Conservation (phyloP, 2,797 vertebrate genomes). For the Cryptoblepharus egeriae region DNA sequence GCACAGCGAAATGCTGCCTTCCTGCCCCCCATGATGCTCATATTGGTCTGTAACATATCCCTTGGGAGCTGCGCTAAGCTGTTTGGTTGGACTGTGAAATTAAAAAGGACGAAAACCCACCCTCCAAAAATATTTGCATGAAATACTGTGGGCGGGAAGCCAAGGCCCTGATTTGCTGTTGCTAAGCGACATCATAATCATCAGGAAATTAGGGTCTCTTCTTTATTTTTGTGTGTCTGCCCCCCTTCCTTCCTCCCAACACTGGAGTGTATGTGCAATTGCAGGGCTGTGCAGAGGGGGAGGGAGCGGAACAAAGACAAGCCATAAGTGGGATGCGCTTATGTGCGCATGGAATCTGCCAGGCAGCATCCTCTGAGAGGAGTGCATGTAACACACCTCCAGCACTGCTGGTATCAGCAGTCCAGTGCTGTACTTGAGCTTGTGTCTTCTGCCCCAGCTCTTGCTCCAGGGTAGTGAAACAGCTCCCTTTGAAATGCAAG, state of each 20-base stretch:
- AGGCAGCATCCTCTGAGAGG: constrained; percentile 47
- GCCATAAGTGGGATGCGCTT: constrained; percentile 66
- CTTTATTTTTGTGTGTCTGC: constrained; percentile 28
- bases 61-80: constrained; percentile 65
- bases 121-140: constrained; percentile 76
- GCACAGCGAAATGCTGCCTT: neutral
- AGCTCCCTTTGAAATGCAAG: constrained; percentile 53
- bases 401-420: neutral
- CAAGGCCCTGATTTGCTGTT: constrained; percentile 68
- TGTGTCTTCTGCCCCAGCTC: neutral
- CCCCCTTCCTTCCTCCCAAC: constrained; percentile 1
- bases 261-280: constrained; percentile 63
- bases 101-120: constrained; percentile 39
- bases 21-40: constrained; percentile 40
- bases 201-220: constrained; percentile 75
- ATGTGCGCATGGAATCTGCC: constrained; percentile 59
- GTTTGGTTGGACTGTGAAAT: constrained; percentile 62
- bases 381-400: neutral
- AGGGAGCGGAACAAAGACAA: constrained; percentile 74
- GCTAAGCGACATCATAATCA: constrained; percentile 77
- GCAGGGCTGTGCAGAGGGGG: constrained; percentile 64
- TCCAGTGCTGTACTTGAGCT: too few relatives aligned
- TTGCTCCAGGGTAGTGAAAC: constrained; percentile 30
- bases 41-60: constrained; percentile 66
- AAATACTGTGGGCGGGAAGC: constrained; percentile 75